Conservation (phyloP, 2,797 vertebrate species). For the Gobionotothen gibberifrons region DNA sequence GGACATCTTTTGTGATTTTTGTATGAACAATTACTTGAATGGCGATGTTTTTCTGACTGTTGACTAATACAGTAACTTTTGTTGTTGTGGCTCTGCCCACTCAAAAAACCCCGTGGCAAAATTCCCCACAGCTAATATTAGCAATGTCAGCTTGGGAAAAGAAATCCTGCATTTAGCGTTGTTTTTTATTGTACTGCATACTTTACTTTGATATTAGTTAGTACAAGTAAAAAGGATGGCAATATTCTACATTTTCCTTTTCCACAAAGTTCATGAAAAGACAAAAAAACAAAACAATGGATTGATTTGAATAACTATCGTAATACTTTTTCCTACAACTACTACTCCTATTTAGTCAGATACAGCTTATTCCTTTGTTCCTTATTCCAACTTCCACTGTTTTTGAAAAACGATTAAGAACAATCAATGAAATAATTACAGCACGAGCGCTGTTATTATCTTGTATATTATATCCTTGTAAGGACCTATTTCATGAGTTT, state of each 20-base stretch:
- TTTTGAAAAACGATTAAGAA: not conserved
- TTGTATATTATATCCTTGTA: not conserved
- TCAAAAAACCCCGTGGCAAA: no score
- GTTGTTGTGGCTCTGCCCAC: no score
- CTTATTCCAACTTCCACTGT: not conserved
- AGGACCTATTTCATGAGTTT: constrained; percentile 1
- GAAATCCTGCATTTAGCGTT: no score
- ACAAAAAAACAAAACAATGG: not conserved
- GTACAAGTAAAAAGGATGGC: not conserved
- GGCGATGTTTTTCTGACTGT: no score
- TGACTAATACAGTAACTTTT: no score
- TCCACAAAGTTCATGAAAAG: not conserved
- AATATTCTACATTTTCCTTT: not conserved
- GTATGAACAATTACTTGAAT: no score
- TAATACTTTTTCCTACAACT: not conserved
- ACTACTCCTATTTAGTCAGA: not conserved
- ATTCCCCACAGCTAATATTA: no score
- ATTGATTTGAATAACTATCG: not conserved
- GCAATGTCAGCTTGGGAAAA: no score
- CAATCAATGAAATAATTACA: not conserved
- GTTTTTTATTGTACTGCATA: no score
- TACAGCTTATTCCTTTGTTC: not conserved
- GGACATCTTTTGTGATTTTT: no score
- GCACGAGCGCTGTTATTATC: not conserved
- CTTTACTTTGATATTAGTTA: no score